Percentiles rank a stretch among this genome's conserved stretches.
phyloP scores from a whole-genome alignment of 1,140 invertebrate genomes.

The Drosophila murphyi region DNA sequence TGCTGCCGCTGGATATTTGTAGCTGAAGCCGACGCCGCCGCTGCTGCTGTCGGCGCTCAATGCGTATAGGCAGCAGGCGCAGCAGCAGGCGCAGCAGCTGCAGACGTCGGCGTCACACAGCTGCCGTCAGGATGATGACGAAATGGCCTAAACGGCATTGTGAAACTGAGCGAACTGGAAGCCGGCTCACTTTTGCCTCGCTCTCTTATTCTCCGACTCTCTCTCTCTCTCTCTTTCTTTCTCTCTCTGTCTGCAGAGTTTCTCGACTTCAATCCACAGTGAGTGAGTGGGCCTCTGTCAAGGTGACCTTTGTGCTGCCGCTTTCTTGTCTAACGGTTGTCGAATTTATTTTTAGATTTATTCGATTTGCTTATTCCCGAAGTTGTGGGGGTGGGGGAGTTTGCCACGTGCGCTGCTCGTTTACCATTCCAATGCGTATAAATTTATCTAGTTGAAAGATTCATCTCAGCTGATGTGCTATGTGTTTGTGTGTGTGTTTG shows the following conservation, averaged over 20 bases:
- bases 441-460: neutral
- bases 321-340: constrained; percentile 20
- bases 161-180: constrained; percentile 52
- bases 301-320: constrained; percentile 67
- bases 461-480: constrained; percentile 42
- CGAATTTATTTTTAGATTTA: constrained; percentile 62
- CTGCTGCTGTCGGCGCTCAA: constrained; percentile 11
- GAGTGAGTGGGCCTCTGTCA: constrained; percentile 52
- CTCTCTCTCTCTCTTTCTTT: constrained; percentile 20
- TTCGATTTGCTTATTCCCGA: constrained; percentile 46
- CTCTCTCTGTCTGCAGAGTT: constrained; percentile 60
- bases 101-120: constrained; percentile 23
- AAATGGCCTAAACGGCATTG: constrained; percentile 61
- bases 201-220: constrained; percentile 11
- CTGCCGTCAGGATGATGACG: constrained; percentile 73
- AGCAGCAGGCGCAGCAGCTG: constrained; percentile 21
- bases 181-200: constrained; percentile 23
- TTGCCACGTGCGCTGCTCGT: constrained; percentile 29
- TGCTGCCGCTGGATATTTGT: constrained; percentile 76
- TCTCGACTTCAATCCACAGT: constrained; percentile 44
- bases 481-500: constrained; percentile 13
- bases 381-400: constrained; percentile 30
- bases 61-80: constrained; percentile 8
- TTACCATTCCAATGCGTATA: constrained; percentile 39
- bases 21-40: constrained; percentile 30